phyloP scores from a whole-genome alignment of 2,888 invertebrate genomes.

The Hedya salicella region DNA sequence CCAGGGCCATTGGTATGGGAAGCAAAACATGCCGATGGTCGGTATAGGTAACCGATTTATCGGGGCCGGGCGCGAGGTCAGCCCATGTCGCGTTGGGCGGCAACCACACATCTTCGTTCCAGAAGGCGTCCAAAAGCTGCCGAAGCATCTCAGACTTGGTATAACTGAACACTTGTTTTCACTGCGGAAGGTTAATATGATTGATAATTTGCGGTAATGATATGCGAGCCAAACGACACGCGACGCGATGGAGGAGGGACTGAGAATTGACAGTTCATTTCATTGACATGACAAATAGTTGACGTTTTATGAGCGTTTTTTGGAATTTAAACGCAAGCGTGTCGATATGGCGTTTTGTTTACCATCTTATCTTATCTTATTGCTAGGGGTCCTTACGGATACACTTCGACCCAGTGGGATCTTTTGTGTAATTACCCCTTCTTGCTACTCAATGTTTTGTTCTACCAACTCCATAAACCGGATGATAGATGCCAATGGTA shows the following conservation, averaged over 20 bases:
- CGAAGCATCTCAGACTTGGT: slow-evolving; percentile 69
- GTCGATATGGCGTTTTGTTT: not conserved
- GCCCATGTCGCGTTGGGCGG: slow-evolving; percentile 96
- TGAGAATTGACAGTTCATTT: slow-evolving; percentile 36
- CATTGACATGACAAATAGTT: slow-evolving; percentile 20
- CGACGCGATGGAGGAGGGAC: slow-evolving; percentile 32
- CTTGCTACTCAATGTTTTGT: no score
- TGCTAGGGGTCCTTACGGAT: no score
- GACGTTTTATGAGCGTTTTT: slow-evolving; percentile 28
- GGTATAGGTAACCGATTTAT: slow-evolving; percentile 90
- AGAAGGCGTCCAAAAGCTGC: slow-evolving; percentile 85
- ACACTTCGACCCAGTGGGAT: no score
- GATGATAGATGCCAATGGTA: no score
- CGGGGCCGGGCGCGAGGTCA: slow-evolving; percentile 91
- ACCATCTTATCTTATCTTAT: no score
- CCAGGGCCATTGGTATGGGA: slow-evolving; percentile 93
- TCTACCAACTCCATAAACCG: no score
- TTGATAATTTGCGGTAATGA: slow-evolving; percentile 39
- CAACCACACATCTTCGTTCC: slow-evolving; percentile 96
- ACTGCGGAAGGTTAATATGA: slow-evolving; percentile 38
- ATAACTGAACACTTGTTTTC: slow-evolving; percentile 25
- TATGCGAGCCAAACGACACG: slow-evolving; percentile 38
- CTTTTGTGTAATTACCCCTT: no score
- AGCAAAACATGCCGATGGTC: slow-evolving; percentile 92
- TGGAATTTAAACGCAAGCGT: not conserved